These are phyloP conservation scores for Sialia sialis DNA, from an alignment of 2,113 vertebrate species.

Conservation along the genomic window DNA sequence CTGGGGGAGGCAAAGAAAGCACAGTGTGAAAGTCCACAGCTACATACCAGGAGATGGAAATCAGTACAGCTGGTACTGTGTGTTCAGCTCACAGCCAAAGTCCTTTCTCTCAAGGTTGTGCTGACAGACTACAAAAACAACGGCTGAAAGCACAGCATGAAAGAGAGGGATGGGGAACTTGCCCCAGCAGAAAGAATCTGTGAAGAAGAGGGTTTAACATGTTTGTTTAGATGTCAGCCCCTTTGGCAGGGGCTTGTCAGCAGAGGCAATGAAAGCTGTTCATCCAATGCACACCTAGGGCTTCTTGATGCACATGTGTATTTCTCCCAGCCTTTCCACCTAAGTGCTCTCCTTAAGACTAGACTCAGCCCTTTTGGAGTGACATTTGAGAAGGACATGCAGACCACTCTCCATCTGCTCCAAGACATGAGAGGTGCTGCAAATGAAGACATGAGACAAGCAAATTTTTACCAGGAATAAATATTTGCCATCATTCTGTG, in stretches of 20 bases:
- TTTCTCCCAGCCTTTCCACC: not conserved
- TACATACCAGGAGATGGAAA: conserved; percentile 41
- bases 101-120: conserved; percentile 69
- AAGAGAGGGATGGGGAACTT: conserved; percentile 50
- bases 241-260: not conserved
- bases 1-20: not conserved
- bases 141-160: conserved; percentile 58
- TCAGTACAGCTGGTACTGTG: conserved; percentile 45
- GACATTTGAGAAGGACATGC: not conserved
- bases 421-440: not conserved
- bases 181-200: conserved; percentile 14
- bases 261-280: not conserved
- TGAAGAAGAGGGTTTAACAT: not conserved
- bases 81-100: conserved; percentile 46
- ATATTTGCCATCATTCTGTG: not conserved
- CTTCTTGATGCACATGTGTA: not conserved
- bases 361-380: not conserved
- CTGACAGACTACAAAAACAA: conserved; percentile 67
- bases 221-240: not conserved
- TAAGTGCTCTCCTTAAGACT: not conserved
- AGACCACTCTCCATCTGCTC: not conserved
- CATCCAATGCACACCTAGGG: not conserved
- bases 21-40: conserved; percentile 40
- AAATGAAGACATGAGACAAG: not conserved
- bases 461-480: conserved; percentile 7